Evolutionary conservation across 2,113 vertebrate species (phyloP).

Genomic region (Bungarus multicinctus): DNA sequence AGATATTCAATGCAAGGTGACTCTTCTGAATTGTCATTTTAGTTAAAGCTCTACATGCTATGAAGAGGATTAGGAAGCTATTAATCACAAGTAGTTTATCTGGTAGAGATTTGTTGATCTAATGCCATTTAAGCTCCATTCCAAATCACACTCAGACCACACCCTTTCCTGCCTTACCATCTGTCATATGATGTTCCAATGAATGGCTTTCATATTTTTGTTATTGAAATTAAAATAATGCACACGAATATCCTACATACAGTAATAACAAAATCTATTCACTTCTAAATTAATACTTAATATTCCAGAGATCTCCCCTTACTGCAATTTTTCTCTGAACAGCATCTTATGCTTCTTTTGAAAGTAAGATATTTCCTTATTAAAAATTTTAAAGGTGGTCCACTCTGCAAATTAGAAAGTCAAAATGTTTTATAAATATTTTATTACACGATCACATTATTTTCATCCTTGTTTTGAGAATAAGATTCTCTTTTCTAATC

Average conservation of each 20-base stretch:
- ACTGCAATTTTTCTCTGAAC: not conserved
- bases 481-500: not conserved
- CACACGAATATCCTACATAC: not conserved
- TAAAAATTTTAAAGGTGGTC: not conserved
- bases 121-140: not conserved
- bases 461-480: not conserved
- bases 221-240: not conserved
- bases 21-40: not conserved
- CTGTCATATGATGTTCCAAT: not conserved
- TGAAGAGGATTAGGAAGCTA: not conserved
- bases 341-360: not conserved
- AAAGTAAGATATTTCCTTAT: not conserved
- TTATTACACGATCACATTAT: not conserved
- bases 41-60: not conserved
- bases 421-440: not conserved
- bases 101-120: not conserved
- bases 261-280: not conserved
- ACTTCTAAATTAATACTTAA: not conserved
- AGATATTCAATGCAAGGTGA: conserved; percentile 12
- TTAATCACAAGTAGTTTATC: not conserved
- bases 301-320: not conserved
- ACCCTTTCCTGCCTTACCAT: not conserved
- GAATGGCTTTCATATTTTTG: not conserved
- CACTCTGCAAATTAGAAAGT: not conserved
- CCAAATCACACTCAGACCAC: not conserved